Base-by-base conservation (phyloP, 2,888 invertebrate genomes). In the Callimorpha dominula region DNA sequence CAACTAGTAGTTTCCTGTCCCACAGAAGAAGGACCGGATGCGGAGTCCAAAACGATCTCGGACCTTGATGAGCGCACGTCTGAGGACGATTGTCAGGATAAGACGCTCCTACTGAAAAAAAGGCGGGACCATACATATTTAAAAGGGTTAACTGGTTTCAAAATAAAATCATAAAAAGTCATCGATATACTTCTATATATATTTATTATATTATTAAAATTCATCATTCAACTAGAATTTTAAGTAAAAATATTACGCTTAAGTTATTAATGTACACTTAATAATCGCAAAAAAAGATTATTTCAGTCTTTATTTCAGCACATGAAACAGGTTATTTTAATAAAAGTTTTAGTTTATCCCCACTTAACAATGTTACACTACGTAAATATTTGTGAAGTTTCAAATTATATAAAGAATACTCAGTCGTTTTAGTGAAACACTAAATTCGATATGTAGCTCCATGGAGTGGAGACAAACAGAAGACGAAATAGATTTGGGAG, bases 301-400 rank as follows among this genome's bases (percentile, higher is more conserved):
- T 66, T 76, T 82, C 82, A 82, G 82, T 82, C 82, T 84, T 82
- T 78, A 73, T 78, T 84, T 78, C 82, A 82, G 82, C 82, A 82
- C 84, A 63, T 63, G n/a, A 69, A 54, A 67, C 40, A 50, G 42
- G 20, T 12, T 57, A 31, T 5, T 20, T 60, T 5, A 14, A 3
- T 46, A 7, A 60, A 31, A 20, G 14, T 12, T 31, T 14, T 20
- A 60, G 4, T 60, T 31, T 14, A 31, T 20, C 20, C 11, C 4
- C 9, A 46, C 46, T 50, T 14, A 50, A 50, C 4, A 31, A 57
- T 4, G 8, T 17, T 4, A 11, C 31, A 43, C 68, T 7, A 46
- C 62, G 63, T 1, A 50, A 69, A 63, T 63, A 50, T n/a, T 49
- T 60, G 31, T 15, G 57, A 57, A 57, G 15, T 20, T 6, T 17